Percentiles rank a stretch among this genome's conserved stretches.
These are phyloP conservation scores for Cloeon dipterum DNA, from an alignment of 2,888 invertebrate genomes.

Conservation along the genomic window DNA sequence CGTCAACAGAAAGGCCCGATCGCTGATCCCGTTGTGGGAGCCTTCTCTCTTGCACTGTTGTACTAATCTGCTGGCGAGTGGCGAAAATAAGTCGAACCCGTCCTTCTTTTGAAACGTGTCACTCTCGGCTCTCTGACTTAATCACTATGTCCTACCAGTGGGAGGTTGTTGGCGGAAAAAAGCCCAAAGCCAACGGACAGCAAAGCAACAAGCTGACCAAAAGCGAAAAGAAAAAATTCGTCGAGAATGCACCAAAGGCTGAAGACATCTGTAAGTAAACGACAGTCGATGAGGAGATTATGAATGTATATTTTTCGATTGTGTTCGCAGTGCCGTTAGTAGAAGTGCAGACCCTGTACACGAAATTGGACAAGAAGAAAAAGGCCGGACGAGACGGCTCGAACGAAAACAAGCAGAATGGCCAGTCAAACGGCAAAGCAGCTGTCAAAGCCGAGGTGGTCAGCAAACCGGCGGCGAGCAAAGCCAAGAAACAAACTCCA, in stretches of 20 bases:
- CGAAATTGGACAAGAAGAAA: conserved; percentile 20
- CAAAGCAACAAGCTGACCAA: conserved; percentile 23
- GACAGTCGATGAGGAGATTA: not conserved
- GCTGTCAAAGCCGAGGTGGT: conserved; percentile 22
- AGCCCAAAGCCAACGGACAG: conserved; percentile 25
- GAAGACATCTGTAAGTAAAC: conserved; percentile 47
- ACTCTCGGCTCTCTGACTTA: too few relatives aligned
- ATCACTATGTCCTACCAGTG: conserved; percentile 10
- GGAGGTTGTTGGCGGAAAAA: conserved; percentile 29
- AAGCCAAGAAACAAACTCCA: conserved; percentile 21
- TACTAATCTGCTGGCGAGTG: too few relatives aligned
- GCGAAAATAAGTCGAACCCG: too few relatives aligned
- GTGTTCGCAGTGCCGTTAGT: conserved; percentile 35
- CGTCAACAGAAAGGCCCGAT: too few relatives aligned
- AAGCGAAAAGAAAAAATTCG: conserved; percentile 32
- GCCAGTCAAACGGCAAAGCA: conserved; percentile 36
- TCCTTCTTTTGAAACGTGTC: too few relatives aligned
- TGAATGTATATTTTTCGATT: too few relatives aligned
- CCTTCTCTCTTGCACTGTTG: too few relatives aligned
- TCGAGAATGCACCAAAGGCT: conserved; percentile 40
- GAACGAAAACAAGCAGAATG: too few relatives aligned
- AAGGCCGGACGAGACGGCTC: too few relatives aligned
- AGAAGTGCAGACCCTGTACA: conserved; percentile 41
- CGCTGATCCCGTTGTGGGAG: too few relatives aligned
- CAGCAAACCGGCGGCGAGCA: conserved; percentile 21